Conservation (phyloP, 2,888 invertebrate species). For the Polietes domitor region DNA sequence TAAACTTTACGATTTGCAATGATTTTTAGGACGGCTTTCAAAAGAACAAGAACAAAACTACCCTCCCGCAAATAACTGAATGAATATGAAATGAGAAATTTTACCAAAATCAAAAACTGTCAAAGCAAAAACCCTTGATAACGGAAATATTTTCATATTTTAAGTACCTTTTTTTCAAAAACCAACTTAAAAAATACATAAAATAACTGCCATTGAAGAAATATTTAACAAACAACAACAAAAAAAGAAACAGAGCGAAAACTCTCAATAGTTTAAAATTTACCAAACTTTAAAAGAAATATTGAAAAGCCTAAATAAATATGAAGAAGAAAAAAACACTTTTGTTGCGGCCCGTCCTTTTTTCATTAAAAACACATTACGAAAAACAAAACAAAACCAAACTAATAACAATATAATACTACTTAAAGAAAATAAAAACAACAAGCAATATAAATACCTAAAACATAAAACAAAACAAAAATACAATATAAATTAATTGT, state of each 20-base stretch:
- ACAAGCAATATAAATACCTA: constrained; percentile 59
- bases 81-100: background rate
- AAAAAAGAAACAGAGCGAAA: constrained; percentile 15
- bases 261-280: constrained; percentile 12
- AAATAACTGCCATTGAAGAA: constrained; percentile 45
- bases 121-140: background rate
- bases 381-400: constrained; percentile 30
- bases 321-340: constrained; percentile 37
- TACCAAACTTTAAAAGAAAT: constrained; percentile 13
- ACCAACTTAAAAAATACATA: constrained; percentile 5
- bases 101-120: background rate
- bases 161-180: background rate
- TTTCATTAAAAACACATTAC: constrained; percentile 44
- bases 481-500: constrained; percentile 15
- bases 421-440: constrained; percentile 41
- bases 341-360: constrained; percentile 65
- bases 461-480: constrained; percentile 16
- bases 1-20: constrained; percentile 13
- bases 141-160: background rate
- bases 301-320: constrained; percentile 23
- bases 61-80: background rate
- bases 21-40: constrained; percentile 53
- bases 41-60: background rate
- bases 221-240: background rate
- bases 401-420: constrained; percentile 28